phyloP scores from a whole-genome alignment of 2,888 invertebrate genomes.

The Patella ulyssiponensis region DNA sequence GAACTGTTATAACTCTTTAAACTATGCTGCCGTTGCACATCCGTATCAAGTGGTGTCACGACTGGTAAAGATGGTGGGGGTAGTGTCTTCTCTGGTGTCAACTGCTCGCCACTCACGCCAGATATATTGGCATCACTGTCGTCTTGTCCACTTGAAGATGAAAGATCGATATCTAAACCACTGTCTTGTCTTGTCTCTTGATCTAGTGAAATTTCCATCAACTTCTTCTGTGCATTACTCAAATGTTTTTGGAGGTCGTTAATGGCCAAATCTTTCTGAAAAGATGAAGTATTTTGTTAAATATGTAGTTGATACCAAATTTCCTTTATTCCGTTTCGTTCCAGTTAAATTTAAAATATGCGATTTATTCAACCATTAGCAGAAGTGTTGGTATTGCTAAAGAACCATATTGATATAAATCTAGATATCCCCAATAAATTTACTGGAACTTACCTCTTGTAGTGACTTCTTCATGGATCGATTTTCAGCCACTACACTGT shows the following conservation, averaged over 20 bases:
- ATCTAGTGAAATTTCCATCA: conserved; percentile 45
- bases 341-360: no score
- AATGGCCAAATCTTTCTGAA: conserved; percentile 57
- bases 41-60: conserved; percentile 7
- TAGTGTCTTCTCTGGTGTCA: conserved; percentile 28
- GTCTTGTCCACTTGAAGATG: conserved; percentile 33
- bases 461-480: conserved; percentile 53
- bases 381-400: background rate
- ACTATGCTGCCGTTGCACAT: background rate
- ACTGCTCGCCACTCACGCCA: conserved; percentile 26
- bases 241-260: conserved; percentile 52
- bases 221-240: conserved; percentile 47
- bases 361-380: background rate
- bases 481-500: conserved; percentile 57
- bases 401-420: background rate
- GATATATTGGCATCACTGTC: conserved; percentile 36
- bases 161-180: conserved; percentile 47
- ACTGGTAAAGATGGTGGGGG: conserved; percentile 8
- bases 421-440: background rate
- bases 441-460: conserved; percentile 44
- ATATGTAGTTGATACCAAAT: no score
- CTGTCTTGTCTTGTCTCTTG: conserved; percentile 44
- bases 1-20: conserved; percentile 27
- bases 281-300: conserved; percentile 17
- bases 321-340: no score